Conservation (phyloP, 2,888 invertebrate species). For the Drosophila mercatorum region DNA sequence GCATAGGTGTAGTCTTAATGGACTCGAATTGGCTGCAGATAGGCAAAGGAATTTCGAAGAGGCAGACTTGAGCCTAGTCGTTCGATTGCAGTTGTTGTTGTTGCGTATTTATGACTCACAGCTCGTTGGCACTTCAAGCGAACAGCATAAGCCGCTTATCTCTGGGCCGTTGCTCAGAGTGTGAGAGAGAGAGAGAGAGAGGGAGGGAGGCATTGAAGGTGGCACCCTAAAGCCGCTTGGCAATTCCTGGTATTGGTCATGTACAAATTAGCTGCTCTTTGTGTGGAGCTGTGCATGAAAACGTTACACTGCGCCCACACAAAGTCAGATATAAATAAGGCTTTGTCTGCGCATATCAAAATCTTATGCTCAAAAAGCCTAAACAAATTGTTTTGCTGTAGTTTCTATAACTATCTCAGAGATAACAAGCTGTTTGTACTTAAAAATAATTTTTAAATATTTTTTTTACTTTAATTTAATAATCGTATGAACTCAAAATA, state of each 20-base stretch:
- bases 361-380: neutral
- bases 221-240: slow-evolving; percentile 30
- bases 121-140: slow-evolving; percentile 45
- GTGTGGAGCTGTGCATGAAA: slow-evolving; percentile 11
- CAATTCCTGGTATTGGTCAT: slow-evolving; percentile 30
- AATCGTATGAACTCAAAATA: too few species aligned
- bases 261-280: slow-evolving; percentile 41
- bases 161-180: neutral
- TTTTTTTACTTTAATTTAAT: neutral
- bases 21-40: neutral
- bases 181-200: neutral
- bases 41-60: slow-evolving; percentile 3
- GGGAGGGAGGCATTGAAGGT: neutral
- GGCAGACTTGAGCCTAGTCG: neutral
- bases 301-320: slow-evolving; percentile 10
- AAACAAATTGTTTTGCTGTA: neutral
- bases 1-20: slow-evolving; percentile 1
- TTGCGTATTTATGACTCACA: slow-evolving; percentile 33
- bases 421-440: neutral
- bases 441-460: neutral
- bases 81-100: slow-evolving; percentile 17
- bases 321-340: slow-evolving; percentile 17
- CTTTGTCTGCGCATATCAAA: slow-evolving; percentile 11
- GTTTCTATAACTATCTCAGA: neutral
- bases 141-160: slow-evolving; percentile 55